A percentile compares a stretch with the other conserved stretches of the same genome.
Conservation (phyloP, 2,888 invertebrate species). For the Tipula helvola region DNA sequence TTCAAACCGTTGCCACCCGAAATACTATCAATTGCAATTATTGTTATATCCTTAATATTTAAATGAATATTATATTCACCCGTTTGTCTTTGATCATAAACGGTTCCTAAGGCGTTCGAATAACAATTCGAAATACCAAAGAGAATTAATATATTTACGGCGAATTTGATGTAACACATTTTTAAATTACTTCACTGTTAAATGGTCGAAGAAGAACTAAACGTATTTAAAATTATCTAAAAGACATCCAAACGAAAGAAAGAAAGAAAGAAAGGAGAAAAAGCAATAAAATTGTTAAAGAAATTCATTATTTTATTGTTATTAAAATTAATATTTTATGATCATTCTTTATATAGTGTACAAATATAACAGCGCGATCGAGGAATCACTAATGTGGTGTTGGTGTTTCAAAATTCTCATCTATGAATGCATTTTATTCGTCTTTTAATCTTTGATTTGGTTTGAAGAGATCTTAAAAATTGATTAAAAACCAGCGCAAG, state of each 20-base stretch:
- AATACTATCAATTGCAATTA: slow-evolving; percentile 38
- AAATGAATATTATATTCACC: slow-evolving; percentile 70
- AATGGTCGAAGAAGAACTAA: not conserved
- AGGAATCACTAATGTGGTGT: not conserved
- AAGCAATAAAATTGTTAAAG: not conserved
- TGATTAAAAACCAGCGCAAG: not conserved
- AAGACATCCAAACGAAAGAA: not conserved
- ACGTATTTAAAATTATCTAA: not conserved
- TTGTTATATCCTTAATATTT: slow-evolving; percentile 63
- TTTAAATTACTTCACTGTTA: not conserved
- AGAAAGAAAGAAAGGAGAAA: not conserved
- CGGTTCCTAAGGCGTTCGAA: not conserved
- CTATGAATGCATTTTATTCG: not conserved
- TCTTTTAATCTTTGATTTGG: not conserved
- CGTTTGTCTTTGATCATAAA: slow-evolving; percentile 57
- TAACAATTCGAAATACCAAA: not conserved
- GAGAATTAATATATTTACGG: not conserved
- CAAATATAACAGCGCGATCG: not conserved
- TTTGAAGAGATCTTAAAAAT: not conserved
- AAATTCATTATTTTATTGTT: not conserved
- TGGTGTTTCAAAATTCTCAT: not conserved
- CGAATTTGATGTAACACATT: not conserved
- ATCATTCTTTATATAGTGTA: not conserved
- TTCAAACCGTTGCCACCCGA: not conserved
- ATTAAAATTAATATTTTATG: not conserved